These are phyloP conservation scores for Graptemys geographica DNA, from an alignment of 2,797 vertebrate genomes.

Conservation along the genomic window DNA sequence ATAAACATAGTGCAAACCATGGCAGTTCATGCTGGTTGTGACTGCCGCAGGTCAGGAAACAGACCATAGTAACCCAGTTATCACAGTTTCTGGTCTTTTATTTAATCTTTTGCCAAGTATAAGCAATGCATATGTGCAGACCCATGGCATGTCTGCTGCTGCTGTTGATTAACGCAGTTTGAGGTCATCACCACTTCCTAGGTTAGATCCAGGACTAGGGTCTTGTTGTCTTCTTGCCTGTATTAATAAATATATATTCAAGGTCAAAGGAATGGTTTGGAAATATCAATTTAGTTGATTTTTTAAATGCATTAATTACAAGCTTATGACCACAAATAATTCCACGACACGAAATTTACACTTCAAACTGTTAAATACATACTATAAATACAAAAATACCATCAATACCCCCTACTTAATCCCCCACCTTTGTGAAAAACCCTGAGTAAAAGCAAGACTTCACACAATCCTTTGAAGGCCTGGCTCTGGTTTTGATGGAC, in stretches of 20 bases:
- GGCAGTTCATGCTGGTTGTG: constrained; percentile 80
- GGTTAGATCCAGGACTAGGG: constrained; percentile 94
- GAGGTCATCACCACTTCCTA: constrained; percentile 94
- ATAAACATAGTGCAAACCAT: constrained; percentile 94
- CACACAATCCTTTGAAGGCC: background rate
- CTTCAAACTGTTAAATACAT: background rate
- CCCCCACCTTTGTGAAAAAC: background rate
- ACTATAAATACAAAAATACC: background rate
- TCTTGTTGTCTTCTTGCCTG: constrained; percentile 99
- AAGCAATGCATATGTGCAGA: constrained; percentile 74
- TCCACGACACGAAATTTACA: background rate
- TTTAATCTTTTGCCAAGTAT: constrained; percentile 79
- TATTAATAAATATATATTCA: constrained; percentile 24
- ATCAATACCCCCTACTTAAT: rapidly evolving
- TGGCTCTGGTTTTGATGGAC: background rate
- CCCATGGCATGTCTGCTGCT: constrained; percentile 15
- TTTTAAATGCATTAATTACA: background rate
- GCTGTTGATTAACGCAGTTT: constrained; percentile 89
- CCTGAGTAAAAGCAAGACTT: background rate
- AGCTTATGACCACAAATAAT: rapidly evolving
- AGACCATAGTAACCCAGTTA: constrained; percentile 82
- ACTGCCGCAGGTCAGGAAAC: constrained; percentile 80
- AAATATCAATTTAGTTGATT: background rate
- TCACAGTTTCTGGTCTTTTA: constrained; percentile 91
- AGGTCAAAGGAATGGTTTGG: background rate